Evolutionary conservation across 2,888 invertebrate genomes (phyloP), one percentile per base, ranked within the genome.

Genomic region (Helicoverpa assulta): DNA sequence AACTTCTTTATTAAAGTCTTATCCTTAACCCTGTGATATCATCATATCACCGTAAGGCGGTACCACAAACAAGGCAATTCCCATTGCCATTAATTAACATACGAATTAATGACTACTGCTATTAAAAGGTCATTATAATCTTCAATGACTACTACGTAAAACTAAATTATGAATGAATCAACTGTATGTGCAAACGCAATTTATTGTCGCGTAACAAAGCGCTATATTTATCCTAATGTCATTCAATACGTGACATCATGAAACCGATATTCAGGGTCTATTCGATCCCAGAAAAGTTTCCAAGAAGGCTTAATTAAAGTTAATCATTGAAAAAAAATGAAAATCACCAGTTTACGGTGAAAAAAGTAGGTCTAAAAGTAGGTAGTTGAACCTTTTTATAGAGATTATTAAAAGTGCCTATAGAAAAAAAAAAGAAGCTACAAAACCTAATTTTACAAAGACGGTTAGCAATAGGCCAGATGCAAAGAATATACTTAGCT

Each of bases 191-290:
- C 52, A 53, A 64, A 64, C 70, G 50, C 70, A 59, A 51, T 51
- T 59, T 19, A 61, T n/a, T 33, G 52, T 19, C 55, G 26, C 19
- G 21, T 69, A 62, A 70, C 70, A 79, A 79, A 74, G 68, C 16
- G 70, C 76, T 80, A 80, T 76, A 67, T 76, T 76, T 77, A 80
- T 53, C 52, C 65, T 66, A 54, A 66, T 66, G 67, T 58, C 67
- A 82, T 71, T 64, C 61, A 57, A 64, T 73, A 70, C 43, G 50
- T 80, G 76, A 80, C 71, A 43, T 80, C 67, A 77, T 70, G 52
- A 55, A 53, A 60, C 62, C 47, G 29, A 29, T 40, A 40, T 8
- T 70, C 62, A 80, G 52, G 58, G 64, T 26, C 29, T 54, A 10
- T 10, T 16, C 7, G 12, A 51, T 7, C 8, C 37, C 8, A 43